Percentiles rank a stretch among this genome's conserved stretches.
Evolutionary conservation across 2,888 invertebrate species (phyloP).

Genomic region (Noctuana brunneofusca): DNA sequence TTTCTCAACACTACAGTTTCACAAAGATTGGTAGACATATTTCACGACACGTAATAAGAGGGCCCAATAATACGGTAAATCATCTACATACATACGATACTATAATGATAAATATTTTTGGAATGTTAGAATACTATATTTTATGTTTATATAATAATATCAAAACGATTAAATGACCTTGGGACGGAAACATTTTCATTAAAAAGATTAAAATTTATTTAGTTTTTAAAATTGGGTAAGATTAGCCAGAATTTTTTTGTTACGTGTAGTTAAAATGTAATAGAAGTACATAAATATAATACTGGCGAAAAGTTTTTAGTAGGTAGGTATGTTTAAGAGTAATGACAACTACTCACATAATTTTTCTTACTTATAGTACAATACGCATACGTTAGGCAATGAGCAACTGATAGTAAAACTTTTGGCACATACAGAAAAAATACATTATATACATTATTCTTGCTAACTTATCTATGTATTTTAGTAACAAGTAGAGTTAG

Average conservation of each 20-base stretch:
- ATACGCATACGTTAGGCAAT: constrained; percentile 30
- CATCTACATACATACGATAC: constrained; percentile 48
- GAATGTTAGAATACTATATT: constrained; percentile 50
- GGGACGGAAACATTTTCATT: constrained; percentile 79
- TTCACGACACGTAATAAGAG: constrained; percentile 13
- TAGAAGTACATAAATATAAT: not conserved
- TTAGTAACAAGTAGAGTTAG: constrained; percentile 15
- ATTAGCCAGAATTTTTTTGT: constrained; percentile 2
- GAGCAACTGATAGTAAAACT: constrained; percentile 36
- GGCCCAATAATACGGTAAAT: constrained; percentile 35
- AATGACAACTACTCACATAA: constrained; percentile 24
- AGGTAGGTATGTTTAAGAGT: not conserved
- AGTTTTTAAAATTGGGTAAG: constrained; percentile 3
- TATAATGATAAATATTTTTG: constrained; percentile 40
- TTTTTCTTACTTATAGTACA: constrained; percentile 10
- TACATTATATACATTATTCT: constrained; percentile 21
- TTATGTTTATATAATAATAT: constrained; percentile 51
- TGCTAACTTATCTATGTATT: constrained; percentile 8
- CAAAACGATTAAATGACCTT: constrained; percentile 75
- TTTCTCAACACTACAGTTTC: constrained; percentile 10
- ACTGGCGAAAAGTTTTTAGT: not conserved
- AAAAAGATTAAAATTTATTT: constrained; percentile 42
- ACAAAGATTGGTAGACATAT: constrained; percentile 2
- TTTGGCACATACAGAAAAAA: constrained; percentile 39
- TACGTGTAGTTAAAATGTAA: not conserved